These are phyloP conservation scores for Anabas testudineus DNA, from an alignment of 2,797 vertebrate species.

Conservation along the genomic window DNA sequence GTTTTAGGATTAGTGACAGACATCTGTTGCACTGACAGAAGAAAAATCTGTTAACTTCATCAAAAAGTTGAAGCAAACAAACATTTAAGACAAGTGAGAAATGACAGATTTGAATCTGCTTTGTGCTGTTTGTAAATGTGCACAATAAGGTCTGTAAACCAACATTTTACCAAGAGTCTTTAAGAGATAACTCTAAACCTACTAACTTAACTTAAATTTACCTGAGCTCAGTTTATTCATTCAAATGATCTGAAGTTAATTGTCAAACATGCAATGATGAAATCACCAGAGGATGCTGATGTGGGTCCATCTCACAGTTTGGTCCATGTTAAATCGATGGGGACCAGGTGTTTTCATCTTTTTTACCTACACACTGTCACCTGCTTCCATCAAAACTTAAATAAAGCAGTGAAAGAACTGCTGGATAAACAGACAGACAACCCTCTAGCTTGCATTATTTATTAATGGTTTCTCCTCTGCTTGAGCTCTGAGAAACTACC, in stretches of 20 bases:
- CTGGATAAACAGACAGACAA: background rate
- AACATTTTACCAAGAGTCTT: background rate
- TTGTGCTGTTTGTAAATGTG: background rate
- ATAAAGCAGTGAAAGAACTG: background rate
- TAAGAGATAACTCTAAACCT: fast-evolving
- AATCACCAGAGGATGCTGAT: no score
- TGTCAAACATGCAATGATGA: no score
- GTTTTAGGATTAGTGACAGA: background rate
- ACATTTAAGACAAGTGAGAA: background rate
- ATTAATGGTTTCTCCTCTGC: conserved; percentile 24
- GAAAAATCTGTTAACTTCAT: background rate
- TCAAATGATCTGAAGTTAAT: no score
- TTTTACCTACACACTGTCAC: background rate
- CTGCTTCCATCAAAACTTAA: background rate
- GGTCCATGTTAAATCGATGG: no score
- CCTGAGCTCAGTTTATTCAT: no score
- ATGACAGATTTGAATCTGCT: background rate
- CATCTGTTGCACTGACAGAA: no score
- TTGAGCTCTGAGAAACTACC: conserved; percentile 1
- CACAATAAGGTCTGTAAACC: background rate
- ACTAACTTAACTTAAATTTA: no score
- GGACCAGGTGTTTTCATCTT: no score
- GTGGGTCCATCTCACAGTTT: no score
- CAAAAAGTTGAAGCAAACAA: background rate
- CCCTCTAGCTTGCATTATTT: conserved; percentile 6